Conservation (phyloP, 1,140 invertebrate genomes). For the Lasaia peninsularis region DNA sequence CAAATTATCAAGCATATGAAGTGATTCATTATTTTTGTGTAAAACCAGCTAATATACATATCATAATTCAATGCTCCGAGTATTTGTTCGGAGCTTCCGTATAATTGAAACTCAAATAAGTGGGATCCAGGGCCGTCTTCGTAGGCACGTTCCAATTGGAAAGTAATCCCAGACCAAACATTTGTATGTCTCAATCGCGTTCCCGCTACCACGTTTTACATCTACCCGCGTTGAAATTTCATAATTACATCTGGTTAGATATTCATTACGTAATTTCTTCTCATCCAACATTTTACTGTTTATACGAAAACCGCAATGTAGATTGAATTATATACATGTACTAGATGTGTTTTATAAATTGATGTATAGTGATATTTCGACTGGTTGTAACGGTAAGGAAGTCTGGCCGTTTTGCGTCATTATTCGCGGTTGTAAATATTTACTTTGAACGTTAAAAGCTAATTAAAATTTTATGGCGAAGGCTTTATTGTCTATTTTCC, state of each 20-base stretch:
- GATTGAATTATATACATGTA: background rate
- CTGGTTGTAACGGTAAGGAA: conserved; percentile 51
- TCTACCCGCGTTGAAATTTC: background rate
- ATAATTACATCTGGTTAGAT: background rate
- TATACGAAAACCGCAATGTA: conserved; percentile 25
- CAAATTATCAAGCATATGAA: too few species aligned
- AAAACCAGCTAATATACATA: conserved; percentile 51
- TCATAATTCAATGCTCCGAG: conserved; percentile 45
- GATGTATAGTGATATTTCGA: conserved; percentile 32
- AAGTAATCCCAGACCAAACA: conserved; percentile 68
- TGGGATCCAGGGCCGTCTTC: conserved; percentile 53
- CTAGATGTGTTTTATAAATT: conserved; percentile 8
- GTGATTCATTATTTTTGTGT: too few species aligned
- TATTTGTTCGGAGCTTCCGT: conserved; percentile 57
- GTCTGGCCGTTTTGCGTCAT: conserved; percentile 43
- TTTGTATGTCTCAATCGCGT: conserved; percentile 64
- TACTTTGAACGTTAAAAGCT: conserved; percentile 42
- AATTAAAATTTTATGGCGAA: conserved; percentile 40
- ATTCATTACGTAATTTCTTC: conserved; percentile 23
- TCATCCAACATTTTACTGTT: background rate
- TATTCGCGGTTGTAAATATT: conserved; percentile 50
- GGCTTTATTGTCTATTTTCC: conserved; percentile 21
- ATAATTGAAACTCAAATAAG: conserved; percentile 73
- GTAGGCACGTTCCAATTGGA: conserved; percentile 70
- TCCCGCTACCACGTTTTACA: conserved; percentile 24